Evolutionary conservation across 2,888 invertebrate genomes (phyloP), one percentile per base, ranked within the genome.

Genomic region (Andrena trimmerana): DNA sequence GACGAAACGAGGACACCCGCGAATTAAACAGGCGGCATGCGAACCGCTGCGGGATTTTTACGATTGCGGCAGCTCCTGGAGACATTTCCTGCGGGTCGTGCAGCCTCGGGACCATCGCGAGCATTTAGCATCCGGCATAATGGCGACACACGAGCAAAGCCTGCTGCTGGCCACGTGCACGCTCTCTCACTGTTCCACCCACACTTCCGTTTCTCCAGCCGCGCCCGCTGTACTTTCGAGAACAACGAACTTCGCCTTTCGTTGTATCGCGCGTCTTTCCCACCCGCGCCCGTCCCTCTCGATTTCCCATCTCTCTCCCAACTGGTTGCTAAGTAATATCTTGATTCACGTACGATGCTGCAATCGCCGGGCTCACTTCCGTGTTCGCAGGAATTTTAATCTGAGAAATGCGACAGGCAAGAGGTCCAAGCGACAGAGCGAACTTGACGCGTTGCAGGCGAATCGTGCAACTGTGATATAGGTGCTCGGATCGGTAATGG

Each of bases 51-150:
- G 67, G 59, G 70, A 81, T 78, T 84, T 84, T 86, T 70, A 67
- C 74, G 71, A 59, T 54, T 63, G 65, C 50, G 70, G 50, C 48
- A 52, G 65, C 72, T 69, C 62, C 42, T 69, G 59, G 36, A 36
- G 60, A 65, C 74, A 62, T 70, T 86, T 71, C 63, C 72, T 36
- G 66, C 29, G 31, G 36, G 60, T 31, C 42, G 73, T 36, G 52
- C 57, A 57, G 36, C 70, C 48, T 20, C 31, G 68, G 54, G 33
- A 77, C 70, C 52, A 78, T 76, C 36, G 78, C 75, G 66, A 59
- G 78, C 75, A 74, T 88, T 88, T 80, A 86, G 60, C 65, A 81
- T 87, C 78, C 83, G 73, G 76, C 54, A 67, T 87, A 77, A 86
- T 72, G 82, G 54, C 72, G 50, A 54, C 63, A 42, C 52, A 62